phyloP scores from a whole-genome alignment of 1,140 invertebrate genomes.

The Ditylenchus dipsaci region DNA sequence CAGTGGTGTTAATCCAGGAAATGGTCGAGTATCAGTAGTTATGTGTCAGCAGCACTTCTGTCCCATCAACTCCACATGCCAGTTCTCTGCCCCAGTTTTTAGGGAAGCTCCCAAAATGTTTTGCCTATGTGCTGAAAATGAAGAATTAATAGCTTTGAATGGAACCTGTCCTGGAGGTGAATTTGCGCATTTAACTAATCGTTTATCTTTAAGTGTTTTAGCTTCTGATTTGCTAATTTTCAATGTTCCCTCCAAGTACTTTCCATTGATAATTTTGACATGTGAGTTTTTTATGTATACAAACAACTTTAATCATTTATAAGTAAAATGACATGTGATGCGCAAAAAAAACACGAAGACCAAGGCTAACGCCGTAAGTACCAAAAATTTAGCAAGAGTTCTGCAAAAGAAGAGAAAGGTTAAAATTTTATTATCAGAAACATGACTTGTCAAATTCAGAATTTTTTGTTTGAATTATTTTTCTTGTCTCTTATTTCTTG shows the following conservation, averaged over 20 bases:
- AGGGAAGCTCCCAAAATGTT: conserved; percentile 8
- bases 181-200: neutral
- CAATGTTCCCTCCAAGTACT: neutral
- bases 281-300: conserved; percentile 15
- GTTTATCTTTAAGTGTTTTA: neutral
- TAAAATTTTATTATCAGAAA: too few species aligned
- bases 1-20: conserved; percentile 20
- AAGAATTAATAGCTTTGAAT: conserved; percentile 4
- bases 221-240: neutral
- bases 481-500: too few species aligned
- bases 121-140: conserved; percentile 26
- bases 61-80: conserved; percentile 23
- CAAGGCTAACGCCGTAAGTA: too few species aligned
- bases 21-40: conserved; percentile 27
- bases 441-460: too few species aligned
- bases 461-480: too few species aligned
- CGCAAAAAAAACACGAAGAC: too few species aligned
- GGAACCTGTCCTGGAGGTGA: conserved; percentile 13
- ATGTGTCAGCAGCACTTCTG: conserved; percentile 23
- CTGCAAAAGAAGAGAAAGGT: too few species aligned
- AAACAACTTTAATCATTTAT: too few species aligned
- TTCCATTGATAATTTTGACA: conserved; percentile 5
- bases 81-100: conserved; percentile 23
- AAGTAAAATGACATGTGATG: too few species aligned
- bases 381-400: too few species aligned